phyloP scores from a whole-genome alignment of 2,797 vertebrate species.

The Lophius americanus region DNA sequence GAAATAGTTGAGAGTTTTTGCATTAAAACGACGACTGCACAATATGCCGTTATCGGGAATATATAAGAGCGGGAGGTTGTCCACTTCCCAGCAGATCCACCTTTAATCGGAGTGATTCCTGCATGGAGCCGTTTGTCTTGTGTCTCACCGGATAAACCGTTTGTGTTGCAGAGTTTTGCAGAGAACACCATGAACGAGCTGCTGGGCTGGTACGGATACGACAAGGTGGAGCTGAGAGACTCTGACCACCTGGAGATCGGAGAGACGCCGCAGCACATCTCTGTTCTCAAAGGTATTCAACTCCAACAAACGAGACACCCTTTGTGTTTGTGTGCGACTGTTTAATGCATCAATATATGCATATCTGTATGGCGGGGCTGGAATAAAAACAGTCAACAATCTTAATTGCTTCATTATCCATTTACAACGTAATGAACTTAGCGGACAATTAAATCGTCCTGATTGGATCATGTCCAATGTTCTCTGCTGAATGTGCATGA shows the following conservation, averaged over 20 bases:
- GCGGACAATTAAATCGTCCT: neutral
- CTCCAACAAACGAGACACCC: neutral
- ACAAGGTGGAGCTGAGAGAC: slow-evolving; percentile 99
- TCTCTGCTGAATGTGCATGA: neutral
- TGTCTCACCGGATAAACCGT: slow-evolving; percentile 28
- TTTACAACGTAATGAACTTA: slow-evolving; percentile 4
- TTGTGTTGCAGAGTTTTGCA: slow-evolving; percentile 94
- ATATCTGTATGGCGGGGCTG: neutral
- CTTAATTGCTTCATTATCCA: neutral
- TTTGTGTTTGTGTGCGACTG: neutral
- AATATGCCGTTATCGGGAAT: too few relatives aligned
- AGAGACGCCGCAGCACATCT: slow-evolving; percentile 96
- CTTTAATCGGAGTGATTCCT: neutral
- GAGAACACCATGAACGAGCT: slow-evolving; percentile 99
- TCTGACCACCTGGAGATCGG: slow-evolving; percentile 97
- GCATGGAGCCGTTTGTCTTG: neutral
- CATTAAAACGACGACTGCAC: too few relatives aligned
- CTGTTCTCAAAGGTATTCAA: slow-evolving; percentile 94
- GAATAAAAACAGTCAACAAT: neutral
- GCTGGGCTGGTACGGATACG: slow-evolving; percentile 99
- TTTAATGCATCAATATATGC: too few relatives aligned
- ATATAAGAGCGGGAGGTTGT: neutral
- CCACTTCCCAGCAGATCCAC: neutral
- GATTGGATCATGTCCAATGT: neutral
- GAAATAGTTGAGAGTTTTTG: too few relatives aligned